A percentile compares a stretch with the other conserved stretches of the same genome.
Conservation (phyloP, 2,888 invertebrate species). For the Lasioglossum marginatum region DNA sequence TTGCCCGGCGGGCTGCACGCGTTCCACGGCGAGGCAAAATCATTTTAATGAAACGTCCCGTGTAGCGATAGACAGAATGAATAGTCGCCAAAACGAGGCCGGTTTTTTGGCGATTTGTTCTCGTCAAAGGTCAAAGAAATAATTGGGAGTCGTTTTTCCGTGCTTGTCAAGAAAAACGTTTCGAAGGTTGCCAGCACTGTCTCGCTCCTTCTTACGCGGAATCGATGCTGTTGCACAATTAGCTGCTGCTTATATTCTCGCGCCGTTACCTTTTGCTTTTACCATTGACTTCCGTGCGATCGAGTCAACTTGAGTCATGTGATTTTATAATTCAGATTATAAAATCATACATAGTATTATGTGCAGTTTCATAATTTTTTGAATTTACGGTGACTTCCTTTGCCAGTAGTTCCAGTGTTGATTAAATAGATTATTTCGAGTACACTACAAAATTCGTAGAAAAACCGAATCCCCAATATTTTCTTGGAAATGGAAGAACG, state of each 20-base stretch:
- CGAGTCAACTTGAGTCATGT: neutral
- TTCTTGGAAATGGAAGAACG: neutral
- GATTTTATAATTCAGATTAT: neutral
- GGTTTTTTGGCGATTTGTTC: conserved; percentile 33
- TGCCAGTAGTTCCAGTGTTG: neutral
- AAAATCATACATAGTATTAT: too few relatives aligned
- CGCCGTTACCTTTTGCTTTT: neutral
- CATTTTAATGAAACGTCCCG: conserved; percentile 76
- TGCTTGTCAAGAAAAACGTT: neutral
- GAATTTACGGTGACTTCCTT: too few relatives aligned
- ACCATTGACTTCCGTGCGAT: neutral
- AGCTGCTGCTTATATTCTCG: neutral
- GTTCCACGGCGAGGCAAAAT: conserved; percentile 69
- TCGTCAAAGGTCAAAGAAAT: conserved; percentile 30
- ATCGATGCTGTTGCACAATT: neutral
- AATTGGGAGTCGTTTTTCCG: neutral
- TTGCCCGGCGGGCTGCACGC: conserved; percentile 55
- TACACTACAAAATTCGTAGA: neutral
- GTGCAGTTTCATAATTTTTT: too few relatives aligned
- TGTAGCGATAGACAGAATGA: conserved; percentile 10
- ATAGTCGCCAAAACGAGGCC: neutral
- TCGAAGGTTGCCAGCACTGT: neutral
- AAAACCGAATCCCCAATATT: neutral
- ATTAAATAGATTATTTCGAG: neutral
- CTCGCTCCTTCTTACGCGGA: neutral